Percentiles rank a stretch among this genome's conserved stretches.
Evolutionary conservation across 2,113 vertebrate species (phyloP).

Genomic region (Noturus placidus): DNA sequence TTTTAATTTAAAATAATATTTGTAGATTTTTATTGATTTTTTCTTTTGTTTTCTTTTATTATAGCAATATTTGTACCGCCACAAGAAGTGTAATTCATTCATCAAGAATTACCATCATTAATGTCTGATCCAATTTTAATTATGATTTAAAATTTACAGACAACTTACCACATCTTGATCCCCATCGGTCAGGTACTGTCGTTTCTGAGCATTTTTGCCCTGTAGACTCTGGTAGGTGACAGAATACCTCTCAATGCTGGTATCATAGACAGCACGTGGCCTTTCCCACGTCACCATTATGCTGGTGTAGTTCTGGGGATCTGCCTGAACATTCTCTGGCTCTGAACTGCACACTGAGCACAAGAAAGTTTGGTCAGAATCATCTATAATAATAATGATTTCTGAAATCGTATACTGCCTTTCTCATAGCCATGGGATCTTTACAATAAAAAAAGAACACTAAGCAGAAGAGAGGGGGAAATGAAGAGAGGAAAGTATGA

Average conservation of each 20-base stretch:
- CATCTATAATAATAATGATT: background rate
- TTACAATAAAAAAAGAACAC: background rate
- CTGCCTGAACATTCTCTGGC: slow-evolving; percentile 87
- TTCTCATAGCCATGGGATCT: background rate
- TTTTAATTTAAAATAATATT: background rate
- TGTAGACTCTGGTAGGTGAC: slow-evolving; percentile 81
- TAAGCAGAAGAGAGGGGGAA: background rate
- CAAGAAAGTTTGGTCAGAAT: background rate
- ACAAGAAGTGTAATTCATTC: too few species aligned
- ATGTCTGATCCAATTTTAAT: background rate
- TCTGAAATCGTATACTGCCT: background rate
- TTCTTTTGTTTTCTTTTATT: background rate
- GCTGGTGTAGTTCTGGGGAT: slow-evolving; percentile 87
- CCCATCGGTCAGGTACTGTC: slow-evolving; percentile 89
- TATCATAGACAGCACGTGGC: slow-evolving; percentile 88
- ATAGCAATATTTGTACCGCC: background rate
- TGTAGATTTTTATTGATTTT: background rate
- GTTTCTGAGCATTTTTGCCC: slow-evolving; percentile 65
- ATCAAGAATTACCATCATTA: background rate
- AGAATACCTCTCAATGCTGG: slow-evolving; percentile 88
- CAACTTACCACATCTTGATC: slow-evolving; percentile 92
- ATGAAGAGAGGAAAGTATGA: background rate
- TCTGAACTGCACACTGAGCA: slow-evolving; percentile 93
- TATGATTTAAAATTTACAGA: background rate
- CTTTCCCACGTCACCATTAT: slow-evolving; percentile 95